These are phyloP conservation scores for Chroicocephalus ridibundus DNA, from an alignment of 2,113 vertebrate genomes.

Conservation along the genomic window DNA sequence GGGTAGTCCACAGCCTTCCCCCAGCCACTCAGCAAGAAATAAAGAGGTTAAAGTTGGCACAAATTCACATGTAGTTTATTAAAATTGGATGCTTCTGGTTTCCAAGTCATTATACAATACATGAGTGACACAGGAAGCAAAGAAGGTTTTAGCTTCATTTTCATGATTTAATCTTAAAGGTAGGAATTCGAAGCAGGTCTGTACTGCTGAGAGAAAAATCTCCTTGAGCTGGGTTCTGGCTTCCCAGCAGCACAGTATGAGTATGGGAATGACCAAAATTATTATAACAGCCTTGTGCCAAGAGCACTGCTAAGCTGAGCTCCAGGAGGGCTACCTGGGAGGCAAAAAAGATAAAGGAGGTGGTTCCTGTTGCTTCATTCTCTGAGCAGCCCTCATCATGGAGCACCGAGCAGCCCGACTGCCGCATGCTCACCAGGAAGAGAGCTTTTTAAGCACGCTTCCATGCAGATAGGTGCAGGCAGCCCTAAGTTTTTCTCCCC, in stretches of 20 bases:
- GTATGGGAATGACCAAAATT: not conserved
- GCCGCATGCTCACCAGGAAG: not conserved
- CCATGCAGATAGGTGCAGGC: not conserved
- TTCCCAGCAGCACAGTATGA: not conserved
- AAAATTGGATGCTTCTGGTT: not conserved
- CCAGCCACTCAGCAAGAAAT: not conserved
- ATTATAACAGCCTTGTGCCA: not conserved
- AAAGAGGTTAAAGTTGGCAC: not conserved
- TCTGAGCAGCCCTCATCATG: not conserved
- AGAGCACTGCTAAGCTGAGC: not conserved
- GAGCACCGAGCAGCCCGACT: not conserved
- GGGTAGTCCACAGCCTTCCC: not conserved
- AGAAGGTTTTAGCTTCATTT: not conserved
- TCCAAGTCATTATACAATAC: not conserved
- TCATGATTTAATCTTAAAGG: constrained; percentile 6
- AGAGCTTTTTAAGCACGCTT: not conserved
- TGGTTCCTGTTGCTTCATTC: not conserved
- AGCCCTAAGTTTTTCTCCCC: not conserved
- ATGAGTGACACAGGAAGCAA: not conserved
- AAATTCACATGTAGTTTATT: not conserved
- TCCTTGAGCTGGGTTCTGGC: not conserved
- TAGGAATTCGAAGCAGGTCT: not conserved
- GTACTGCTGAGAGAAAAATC: not conserved
- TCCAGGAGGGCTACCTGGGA: not conserved
- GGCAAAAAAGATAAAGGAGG: not conserved